Evolutionary conservation across 2,113 vertebrate species (phyloP).

Genomic region (Perognathus longimembris): DNA sequence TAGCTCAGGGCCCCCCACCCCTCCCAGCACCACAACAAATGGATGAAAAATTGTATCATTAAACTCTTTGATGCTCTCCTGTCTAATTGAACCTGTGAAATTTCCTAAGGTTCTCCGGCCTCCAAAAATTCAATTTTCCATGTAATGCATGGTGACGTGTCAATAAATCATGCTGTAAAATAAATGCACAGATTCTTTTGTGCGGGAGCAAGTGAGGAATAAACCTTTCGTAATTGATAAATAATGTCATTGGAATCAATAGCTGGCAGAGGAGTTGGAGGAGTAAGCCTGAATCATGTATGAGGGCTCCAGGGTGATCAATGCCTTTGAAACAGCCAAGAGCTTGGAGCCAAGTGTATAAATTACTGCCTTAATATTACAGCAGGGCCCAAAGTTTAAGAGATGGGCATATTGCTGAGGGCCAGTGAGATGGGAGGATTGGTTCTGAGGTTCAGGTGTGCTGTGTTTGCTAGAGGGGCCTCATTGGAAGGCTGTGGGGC

Average conservation of each 20-base stretch:
- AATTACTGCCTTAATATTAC: slow-evolving; percentile 81
- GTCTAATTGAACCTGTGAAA: slow-evolving; percentile 83
- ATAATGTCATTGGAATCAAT: slow-evolving; percentile 88
- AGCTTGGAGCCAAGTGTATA: slow-evolving; percentile 81
- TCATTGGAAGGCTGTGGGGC: not conserved
- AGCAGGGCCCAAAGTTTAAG: slow-evolving; percentile 57
- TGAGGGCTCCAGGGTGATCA: slow-evolving; percentile 82
- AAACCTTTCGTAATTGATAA: slow-evolving; percentile 89
- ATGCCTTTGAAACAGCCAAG: slow-evolving; percentile 80
- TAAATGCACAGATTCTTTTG: slow-evolving; percentile 85
- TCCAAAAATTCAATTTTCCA: slow-evolving; percentile 84
- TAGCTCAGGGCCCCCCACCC: slow-evolving; percentile 23
- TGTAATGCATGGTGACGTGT: slow-evolving; percentile 78
- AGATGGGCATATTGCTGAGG: slow-evolving; percentile 52
- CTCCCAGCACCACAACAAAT: slow-evolving; percentile 54
- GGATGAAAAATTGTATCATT: slow-evolving; percentile 72
- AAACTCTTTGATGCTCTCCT: slow-evolving; percentile 73
- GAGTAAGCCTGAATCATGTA: slow-evolving; percentile 83
- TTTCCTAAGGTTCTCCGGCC: slow-evolving; percentile 82
- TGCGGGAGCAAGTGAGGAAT: slow-evolving; percentile 83
- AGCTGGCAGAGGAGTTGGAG: slow-evolving; percentile 84
- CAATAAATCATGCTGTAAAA: slow-evolving; percentile 88
- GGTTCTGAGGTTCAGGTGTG: not conserved
- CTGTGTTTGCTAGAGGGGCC: not conserved
- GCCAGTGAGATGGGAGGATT: not conserved